Percentiles rank a stretch among this genome's conserved stretches.
phyloP scores from a whole-genome alignment of 2,113 vertebrate genomes.

The Nycticebus coucang region DNA sequence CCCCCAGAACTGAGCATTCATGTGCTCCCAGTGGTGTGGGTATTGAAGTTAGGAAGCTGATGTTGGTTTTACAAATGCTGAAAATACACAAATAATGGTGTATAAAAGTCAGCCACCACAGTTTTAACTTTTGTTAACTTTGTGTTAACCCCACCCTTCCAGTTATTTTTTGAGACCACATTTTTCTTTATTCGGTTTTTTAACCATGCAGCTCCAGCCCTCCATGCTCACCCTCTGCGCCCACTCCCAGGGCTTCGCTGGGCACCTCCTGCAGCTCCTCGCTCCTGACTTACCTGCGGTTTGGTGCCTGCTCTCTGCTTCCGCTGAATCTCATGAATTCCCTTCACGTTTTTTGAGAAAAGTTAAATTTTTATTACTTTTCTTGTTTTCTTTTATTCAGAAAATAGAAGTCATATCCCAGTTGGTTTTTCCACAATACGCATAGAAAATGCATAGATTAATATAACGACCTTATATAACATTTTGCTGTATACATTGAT shows the following conservation, averaged over 20 bases:
- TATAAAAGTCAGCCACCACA: background rate
- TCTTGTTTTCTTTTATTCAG: background rate
- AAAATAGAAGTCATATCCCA: background rate
- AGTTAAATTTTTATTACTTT: conserved; percentile 3
- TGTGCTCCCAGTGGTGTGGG: background rate
- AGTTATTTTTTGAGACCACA: background rate
- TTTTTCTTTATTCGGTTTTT: background rate
- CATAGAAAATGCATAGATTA: conserved; percentile 10
- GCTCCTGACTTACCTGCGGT: background rate
- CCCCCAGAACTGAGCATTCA: background rate
- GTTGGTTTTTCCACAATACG: background rate
- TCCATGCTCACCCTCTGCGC: background rate
- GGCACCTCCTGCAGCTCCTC: conserved; percentile 22
- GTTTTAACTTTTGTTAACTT: background rate
- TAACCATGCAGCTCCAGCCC: background rate
- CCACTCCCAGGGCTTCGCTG: background rate
- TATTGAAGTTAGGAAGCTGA: background rate
- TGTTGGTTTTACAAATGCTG: background rate
- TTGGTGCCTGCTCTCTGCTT: conserved; percentile 24
- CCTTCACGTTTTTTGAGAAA: background rate
- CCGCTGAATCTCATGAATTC: conserved; percentile 16
- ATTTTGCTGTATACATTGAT: conserved; percentile 29
- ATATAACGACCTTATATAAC: background rate
- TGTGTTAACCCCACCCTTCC: background rate
- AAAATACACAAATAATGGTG: background rate